A percentile compares a stretch with the other conserved stretches of the same genome.
Conservation (phyloP, 37 sponge, comb jelly and placozoan genomes). For the Aphrocallistes beatrix region DNA sequence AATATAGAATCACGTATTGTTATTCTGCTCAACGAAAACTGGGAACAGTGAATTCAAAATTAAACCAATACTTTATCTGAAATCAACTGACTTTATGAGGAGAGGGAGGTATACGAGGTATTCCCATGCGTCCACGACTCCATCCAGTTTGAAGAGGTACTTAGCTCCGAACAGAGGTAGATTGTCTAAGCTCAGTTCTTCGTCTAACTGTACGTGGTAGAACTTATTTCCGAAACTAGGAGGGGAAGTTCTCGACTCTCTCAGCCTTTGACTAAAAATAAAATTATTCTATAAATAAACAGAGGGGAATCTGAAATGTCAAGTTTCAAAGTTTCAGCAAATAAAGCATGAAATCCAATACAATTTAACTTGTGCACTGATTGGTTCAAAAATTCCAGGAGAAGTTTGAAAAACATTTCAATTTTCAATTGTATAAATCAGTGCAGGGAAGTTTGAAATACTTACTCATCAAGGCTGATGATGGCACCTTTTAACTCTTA, state of each 20-base stretch:
- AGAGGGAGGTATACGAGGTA: slow-evolving; percentile 90
- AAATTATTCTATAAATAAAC: no score
- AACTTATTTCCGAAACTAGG: slow-evolving; percentile 31
- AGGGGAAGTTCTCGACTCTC: slow-evolving; percentile 21
- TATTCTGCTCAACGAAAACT: neutral
- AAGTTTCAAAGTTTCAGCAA: no score
- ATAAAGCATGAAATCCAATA: no score
- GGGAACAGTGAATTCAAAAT: neutral
- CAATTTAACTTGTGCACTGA: no score
- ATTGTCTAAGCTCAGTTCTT: neutral
- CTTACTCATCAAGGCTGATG: no score
- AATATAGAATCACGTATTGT: no score
- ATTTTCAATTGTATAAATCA: no score
- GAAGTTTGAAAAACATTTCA: no score
- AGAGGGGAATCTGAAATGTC: no score
- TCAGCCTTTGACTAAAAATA: slow-evolving; percentile 24
- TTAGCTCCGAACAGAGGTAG: slow-evolving; percentile 83
- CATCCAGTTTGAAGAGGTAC: slow-evolving; percentile 84
- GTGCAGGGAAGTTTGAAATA: no score
- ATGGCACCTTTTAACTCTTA: no score
- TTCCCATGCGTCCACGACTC: slow-evolving; percentile 86
- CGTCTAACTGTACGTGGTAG: slow-evolving; percentile 30
- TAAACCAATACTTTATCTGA: neutral
- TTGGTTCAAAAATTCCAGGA: no score
- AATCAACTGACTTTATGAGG: slow-evolving; percentile 40